Conservation (phyloP, 2,797 vertebrate genomes). For the Sphenopsis melanotis region DNA sequence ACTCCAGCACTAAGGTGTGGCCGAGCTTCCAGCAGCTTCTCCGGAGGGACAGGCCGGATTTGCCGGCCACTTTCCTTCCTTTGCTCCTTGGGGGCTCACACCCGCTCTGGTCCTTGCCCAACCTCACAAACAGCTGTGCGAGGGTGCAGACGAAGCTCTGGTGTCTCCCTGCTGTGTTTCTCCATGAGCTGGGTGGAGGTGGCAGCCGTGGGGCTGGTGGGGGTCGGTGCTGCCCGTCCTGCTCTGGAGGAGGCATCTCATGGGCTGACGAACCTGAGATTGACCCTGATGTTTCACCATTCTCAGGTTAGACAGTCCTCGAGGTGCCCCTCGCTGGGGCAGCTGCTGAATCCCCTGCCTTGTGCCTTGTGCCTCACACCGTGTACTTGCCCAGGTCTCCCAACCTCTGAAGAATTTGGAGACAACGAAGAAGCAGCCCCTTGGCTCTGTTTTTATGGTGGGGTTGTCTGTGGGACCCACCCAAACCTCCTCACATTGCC, state of each 20-base stretch:
- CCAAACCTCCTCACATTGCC: background rate
- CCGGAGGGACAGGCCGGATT: background rate
- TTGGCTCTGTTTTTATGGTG: background rate
- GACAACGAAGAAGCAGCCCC: background rate
- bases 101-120: fast-evolving
- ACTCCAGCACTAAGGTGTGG: background rate
- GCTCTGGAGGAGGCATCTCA: conserved; percentile 80
- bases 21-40: background rate
- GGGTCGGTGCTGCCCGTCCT: background rate
- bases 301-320: conserved; percentile 96
- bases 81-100: background rate
- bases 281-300: conserved; percentile 84
- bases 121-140: fast-evolving
- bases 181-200: fast-evolving
- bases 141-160: fast-evolving
- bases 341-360: fast-evolving
- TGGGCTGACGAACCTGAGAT: conserved; percentile 98
- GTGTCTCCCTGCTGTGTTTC: background rate
- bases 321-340: conserved; percentile 76
- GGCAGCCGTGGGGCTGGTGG: fast-evolving
- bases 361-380: fast-evolving
- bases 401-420: background rate
- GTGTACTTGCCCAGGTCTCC: fast-evolving
- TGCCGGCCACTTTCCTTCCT: fast-evolving
- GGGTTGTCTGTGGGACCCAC: background rate